Evolutionary conservation across 2,113 vertebrate genomes (phyloP).

Genomic region (Chloroceryle aenea): DNA sequence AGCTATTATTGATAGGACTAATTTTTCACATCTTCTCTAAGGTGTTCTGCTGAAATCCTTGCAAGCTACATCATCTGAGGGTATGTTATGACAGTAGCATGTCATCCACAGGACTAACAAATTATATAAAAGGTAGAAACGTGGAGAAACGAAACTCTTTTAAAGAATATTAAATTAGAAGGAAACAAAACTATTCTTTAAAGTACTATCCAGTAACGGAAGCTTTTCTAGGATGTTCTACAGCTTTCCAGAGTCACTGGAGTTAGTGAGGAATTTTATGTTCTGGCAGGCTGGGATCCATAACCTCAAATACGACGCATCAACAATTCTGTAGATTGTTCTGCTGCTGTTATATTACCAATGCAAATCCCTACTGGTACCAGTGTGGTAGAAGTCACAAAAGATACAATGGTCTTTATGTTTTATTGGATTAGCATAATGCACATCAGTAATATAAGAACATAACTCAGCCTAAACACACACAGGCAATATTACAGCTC

Average conservation of each 20-base stretch:
- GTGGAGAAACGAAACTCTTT: not conserved
- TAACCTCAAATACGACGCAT: not conserved
- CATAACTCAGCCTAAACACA: not conserved
- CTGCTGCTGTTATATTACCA: constrained; percentile 11
- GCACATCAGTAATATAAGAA: not conserved
- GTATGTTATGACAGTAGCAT: not conserved
- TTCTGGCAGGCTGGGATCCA: not conserved
- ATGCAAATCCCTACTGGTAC: constrained; percentile 40
- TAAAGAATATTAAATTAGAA: not conserved
- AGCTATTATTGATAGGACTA: not conserved
- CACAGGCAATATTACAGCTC: not conserved
- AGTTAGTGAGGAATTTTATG: not conserved
- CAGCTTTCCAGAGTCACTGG: not conserved
- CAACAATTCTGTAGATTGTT: not conserved
- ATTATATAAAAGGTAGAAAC: not conserved
- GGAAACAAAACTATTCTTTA: not conserved
- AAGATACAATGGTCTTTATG: constrained; percentile 11
- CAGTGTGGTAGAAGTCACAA: not conserved
- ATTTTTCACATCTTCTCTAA: not conserved
- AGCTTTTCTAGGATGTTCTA: not conserved
- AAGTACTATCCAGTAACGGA: not conserved
- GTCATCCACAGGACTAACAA: not conserved
- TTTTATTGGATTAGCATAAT: not conserved
- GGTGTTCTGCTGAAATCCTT: not conserved
- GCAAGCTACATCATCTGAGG: not conserved